Evolutionary conservation across 2,113 vertebrate genomes (phyloP).

Genomic region (Manacus vitellinus): DNA sequence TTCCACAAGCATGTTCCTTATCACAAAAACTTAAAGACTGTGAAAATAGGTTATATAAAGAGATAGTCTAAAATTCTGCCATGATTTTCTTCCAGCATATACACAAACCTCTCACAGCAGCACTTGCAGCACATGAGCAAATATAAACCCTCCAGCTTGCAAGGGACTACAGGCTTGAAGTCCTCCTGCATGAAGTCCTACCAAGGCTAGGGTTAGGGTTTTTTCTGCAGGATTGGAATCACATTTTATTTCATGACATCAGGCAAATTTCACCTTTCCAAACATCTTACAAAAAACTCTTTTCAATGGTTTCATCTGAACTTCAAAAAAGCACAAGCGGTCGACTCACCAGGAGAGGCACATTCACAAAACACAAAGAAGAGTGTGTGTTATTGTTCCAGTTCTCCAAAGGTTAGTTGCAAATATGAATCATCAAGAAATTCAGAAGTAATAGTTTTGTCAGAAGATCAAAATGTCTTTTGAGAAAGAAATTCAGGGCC

Average conservation of each 20-base stretch:
- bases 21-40: background rate
- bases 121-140: background rate
- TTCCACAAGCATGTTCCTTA: background rate
- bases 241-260: background rate
- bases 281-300: background rate
- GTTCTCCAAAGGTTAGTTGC: conserved; percentile 46
- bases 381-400: conserved; percentile 13
- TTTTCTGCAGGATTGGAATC: background rate
- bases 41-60: background rate
- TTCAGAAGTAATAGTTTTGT: conserved; percentile 65
- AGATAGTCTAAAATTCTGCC: background rate
- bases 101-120: background rate
- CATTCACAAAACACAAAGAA: conserved; percentile 53
- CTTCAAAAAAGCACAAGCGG: conserved; percentile 28
- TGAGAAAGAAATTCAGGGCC: conserved; percentile 48
- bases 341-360: background rate
- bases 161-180: background rate
- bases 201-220: background rate
- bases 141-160: background rate
- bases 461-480: conserved; percentile 72
- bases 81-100: background rate
- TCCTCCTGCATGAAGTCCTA: background rate
- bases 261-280: background rate
- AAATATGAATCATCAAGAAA: conserved; percentile 17
- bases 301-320: conserved; percentile 16